Base-by-base conservation (phyloP, 1,140 invertebrate species). In the Hirudo medicinalis region DNA sequence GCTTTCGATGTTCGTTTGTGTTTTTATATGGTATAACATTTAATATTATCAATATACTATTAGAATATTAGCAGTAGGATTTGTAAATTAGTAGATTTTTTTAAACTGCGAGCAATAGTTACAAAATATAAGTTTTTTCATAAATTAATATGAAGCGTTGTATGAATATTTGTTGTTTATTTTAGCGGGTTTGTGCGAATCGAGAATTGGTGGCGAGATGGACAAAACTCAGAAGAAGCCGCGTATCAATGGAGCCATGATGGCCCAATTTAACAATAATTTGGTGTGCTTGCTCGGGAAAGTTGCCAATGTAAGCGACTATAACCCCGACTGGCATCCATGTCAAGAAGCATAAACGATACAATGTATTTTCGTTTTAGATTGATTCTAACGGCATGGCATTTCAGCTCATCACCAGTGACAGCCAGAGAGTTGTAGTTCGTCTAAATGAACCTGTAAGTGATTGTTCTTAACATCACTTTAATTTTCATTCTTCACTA, bases 131-230 rank as follows among this genome's bases (percentile, higher is more conserved):
- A n/a, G n/a, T 57, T n/a, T 9, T 5, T 57, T 57, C 20, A 57
- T n/a, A 57, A 5, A 57, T 57, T 57, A 63, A 63, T 63, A 63
- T 63, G 22, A 63, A 63, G 43, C 43, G 43, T 49, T 49, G 43
- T 9, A 49, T 15, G 15, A 49, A 49, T 49, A 9, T 5, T 49
- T 49, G 43, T 49, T 49, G 43, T 49, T 49, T 49, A 49, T 49
- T 49, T 49, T 49, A 49, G 43, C 43, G 43, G 43, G 43, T 49
- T 49, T 49, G 11, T 49, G 43, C 43, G 43, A 49, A 49, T 13
- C 43, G 43, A 17, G 43, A 49, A 17, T 63, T 25, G 57, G 0
- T 25, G 57, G 22, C 0, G 29, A 63, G 17, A 63, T 63, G 57
- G 29, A 32, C 13, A 20, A 63, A 25, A 25, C 57, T 22, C 22